Base-by-base conservation (phyloP, 2,888 invertebrate species). In the Heteromyza rotundicornis region DNA sequence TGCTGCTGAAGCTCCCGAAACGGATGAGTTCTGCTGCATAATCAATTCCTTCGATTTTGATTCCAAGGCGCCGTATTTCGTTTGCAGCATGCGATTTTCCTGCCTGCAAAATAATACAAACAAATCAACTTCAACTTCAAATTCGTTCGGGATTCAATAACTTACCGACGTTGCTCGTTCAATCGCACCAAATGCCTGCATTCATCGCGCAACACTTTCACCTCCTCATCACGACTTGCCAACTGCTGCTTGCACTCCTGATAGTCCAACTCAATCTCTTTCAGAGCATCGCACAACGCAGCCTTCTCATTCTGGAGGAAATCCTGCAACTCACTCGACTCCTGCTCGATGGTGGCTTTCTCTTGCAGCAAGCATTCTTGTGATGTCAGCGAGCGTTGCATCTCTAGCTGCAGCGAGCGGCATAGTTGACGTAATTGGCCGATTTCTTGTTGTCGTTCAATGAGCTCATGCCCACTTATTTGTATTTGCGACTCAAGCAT, bases 291-390 rank as follows among this genome's bases (percentile, higher is more conserved):
- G 20, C 88, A 87, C 70, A 95, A 85, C 8, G 92, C 90, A 3
- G 88, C 87, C 73, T 94, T 94, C 83, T 95, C 95, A 10, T 92
- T 91, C 72, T 93, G 92, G 66, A 95, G 86, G 80, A 95, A 95
- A 77, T 95, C 94, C 78, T 94, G 92, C 84, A 95, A 86, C 82
- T 95, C 95, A 2, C 87, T 86, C 24, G 92, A 89, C 80, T 95
- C 95, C 19, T 87, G 87, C 80, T 95, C 94, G 22, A 90, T 86
- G 73, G 92, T 92, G 63, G 89, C 87, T 68, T 93, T 89, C 68
- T 94, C 90, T 67, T 90, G 89, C 60, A 91, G 84, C 51, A 93
- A 82, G 14, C 86, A 82, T 59, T 90, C 89, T 68, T 91, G 90
- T 0, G 88, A 85, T 60, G 88, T 87, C 57, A 91, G 83, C 62